Base-by-base conservation (phyloP, 2,888 invertebrate genomes). In the Anarsia innoxiella region DNA sequence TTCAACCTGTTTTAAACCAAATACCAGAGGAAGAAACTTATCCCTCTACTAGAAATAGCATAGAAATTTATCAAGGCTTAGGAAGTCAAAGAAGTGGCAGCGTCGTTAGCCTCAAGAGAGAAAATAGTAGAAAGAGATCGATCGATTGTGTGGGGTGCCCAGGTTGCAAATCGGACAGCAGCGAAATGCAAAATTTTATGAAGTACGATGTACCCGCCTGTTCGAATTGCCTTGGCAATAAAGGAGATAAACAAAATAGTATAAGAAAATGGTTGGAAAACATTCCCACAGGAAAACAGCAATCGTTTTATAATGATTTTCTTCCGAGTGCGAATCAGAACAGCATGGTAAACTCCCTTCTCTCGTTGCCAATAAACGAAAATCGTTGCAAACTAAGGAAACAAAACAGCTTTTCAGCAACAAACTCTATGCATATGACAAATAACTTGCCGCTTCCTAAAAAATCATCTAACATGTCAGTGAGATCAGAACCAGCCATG, bases 1-100 rank as follows among this genome's bases (percentile, higher is more conserved):
- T 93, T 60, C 88, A 91, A 40, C 95, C 95, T 1, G 90, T 91
- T 33, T 77, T 95, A 3, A 87, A 90, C 36, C 89, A 91, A 57
- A 95, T 95, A 55, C 93, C 93, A 0, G 95, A 95, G 79, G 95
- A 94, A 74, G 91, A 90, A 51, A 82, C 73, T 3, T 73, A 69
- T 39, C 73, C 86, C 32, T 65, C 86, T 12, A 66, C 78, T 49
- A 87, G 84, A 41, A 86, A 76, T 35, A 74, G 76, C 50, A 77
- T 72, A 54, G 90, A 84, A 39, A 72, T 75, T 38, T 80, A 72
- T 52, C 77, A 77, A 48, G 71, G 72, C 3, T 53, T 79, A 38
- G 84, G 82, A 30, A 88, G 88, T 50, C 82, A 88, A 52, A 72
- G 85, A 43, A 85, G 86, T 50, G 80, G 72, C 39, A 88, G 88